phyloP scores from a whole-genome alignment of 1,140 invertebrate genomes.

The Tetramorium simillimum region DNA sequence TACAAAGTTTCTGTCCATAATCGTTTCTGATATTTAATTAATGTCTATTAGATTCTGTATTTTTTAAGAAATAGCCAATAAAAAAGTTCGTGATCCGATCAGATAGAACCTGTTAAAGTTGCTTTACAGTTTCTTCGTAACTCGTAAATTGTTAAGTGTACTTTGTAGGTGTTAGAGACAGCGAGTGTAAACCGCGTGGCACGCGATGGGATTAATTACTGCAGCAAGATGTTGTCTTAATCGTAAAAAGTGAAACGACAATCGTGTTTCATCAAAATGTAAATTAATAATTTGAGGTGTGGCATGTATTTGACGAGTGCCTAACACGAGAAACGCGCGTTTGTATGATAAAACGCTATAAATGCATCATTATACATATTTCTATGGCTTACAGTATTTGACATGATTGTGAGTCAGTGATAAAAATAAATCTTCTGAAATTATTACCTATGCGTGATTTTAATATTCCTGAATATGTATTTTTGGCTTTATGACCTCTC shows the following conservation, averaged over 20 bases:
- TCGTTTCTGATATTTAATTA: background rate
- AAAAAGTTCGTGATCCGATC: background rate
- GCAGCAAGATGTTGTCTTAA: background rate
- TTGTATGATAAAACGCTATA: slow-evolving; percentile 10
- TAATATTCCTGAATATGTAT: slow-evolving; percentile 4
- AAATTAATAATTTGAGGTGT: background rate
- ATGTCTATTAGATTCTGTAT: background rate
- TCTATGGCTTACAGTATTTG: background rate
- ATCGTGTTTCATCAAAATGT: slow-evolving; percentile 2
- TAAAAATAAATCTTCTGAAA: slow-evolving; percentile 24
- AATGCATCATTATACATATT: background rate
- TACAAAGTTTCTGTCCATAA: background rate
- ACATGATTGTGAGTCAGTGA: background rate
- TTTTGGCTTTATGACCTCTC: background rate
- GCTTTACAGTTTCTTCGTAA: background rate
- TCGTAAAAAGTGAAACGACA: slow-evolving; percentile 3
- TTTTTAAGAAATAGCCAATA: background rate
- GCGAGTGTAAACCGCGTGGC: background rate
- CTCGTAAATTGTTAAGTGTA: background rate
- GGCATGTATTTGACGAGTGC: background rate
- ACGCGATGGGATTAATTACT: slow-evolving; percentile 38
- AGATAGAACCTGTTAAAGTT: background rate
- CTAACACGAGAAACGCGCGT: slow-evolving; percentile 6
- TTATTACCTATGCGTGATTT: background rate
- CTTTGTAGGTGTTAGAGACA: background rate